Evolutionary conservation across 2,888 invertebrate species (phyloP).

Genomic region (Sarcophaga rosellei): DNA sequence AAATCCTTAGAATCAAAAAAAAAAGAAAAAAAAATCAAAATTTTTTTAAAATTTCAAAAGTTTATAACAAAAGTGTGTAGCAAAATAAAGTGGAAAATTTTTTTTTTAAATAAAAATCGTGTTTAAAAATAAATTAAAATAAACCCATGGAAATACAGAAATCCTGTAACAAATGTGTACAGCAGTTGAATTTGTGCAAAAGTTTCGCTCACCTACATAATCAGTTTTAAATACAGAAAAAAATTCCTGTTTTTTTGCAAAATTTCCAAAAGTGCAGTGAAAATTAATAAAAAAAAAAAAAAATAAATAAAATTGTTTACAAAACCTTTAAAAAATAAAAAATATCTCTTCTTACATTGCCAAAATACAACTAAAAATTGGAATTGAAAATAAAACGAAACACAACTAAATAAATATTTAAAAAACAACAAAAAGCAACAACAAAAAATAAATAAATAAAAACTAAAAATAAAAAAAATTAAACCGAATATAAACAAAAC

Average conservation of each 20-base stretch:
- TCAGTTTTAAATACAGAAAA: no score
- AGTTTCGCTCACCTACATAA: not conserved
- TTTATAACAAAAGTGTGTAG: no score
- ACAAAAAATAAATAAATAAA: slow-evolving; percentile 8
- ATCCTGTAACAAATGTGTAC: slow-evolving; percentile 7
- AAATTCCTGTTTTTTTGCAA: not conserved
- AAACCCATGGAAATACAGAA: not conserved
- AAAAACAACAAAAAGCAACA: slow-evolving; percentile 18
- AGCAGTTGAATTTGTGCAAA: not conserved
- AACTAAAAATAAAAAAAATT: slow-evolving; percentile 8
- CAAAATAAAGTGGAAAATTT: no score
- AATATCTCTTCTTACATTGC: not conserved
- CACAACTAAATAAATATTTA: slow-evolving; percentile 18
- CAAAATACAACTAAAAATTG: slow-evolving; percentile 30
- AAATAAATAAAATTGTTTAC: not conserved
- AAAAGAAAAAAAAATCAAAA: not conserved
- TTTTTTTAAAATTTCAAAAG: not conserved
- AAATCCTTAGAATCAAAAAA: not conserved
- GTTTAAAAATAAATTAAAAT: not conserved
- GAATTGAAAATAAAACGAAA: slow-evolving; percentile 48
- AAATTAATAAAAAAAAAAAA: not conserved
- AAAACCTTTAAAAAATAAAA: not conserved
- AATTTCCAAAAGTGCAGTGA: not conserved
- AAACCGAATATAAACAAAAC: slow-evolving; percentile 68
- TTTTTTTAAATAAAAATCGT: no score